Evolutionary conservation across 2,888 invertebrate genomes (phyloP).

Genomic region (Brachyopa scutellaris): DNA sequence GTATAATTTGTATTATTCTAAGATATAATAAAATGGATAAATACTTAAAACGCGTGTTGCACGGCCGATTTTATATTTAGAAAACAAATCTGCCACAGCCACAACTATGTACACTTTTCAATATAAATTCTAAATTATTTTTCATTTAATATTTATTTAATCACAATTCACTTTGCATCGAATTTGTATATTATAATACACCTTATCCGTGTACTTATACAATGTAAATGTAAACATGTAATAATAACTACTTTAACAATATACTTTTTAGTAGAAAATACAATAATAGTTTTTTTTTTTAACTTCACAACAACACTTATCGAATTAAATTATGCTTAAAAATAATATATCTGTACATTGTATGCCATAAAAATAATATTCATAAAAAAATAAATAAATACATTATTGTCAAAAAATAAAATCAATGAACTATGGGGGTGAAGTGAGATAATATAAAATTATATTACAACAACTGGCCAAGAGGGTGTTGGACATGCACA

Average conservation of each 20-base stretch:
- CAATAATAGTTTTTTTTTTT: slow-evolving; percentile 5
- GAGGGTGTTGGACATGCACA: too few relatives aligned
- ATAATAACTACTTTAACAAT: slow-evolving; percentile 43
- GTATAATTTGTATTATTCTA: slow-evolving; percentile 1
- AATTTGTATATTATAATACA: slow-evolving; percentile 73
- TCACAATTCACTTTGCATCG: slow-evolving; percentile 82
- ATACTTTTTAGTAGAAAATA: slow-evolving; percentile 25
- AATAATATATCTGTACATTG: slow-evolving; percentile 30
- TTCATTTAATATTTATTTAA: slow-evolving; percentile 74
- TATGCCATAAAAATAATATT: slow-evolving; percentile 28
- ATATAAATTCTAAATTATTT: slow-evolving; percentile 55
- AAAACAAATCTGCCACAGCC: slow-evolving; percentile 4
- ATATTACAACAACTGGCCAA: too few relatives aligned
- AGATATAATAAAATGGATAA: slow-evolving; percentile 26
- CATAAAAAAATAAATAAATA: slow-evolving; percentile 12
- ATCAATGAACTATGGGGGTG: background rate
- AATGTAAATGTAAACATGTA: slow-evolving; percentile 46
- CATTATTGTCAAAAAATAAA: slow-evolving; percentile 57
- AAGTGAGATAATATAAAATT: background rate
- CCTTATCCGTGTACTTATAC: slow-evolving; percentile 41
- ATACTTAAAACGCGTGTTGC: slow-evolving; percentile 14
- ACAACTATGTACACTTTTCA: slow-evolving; percentile 17
- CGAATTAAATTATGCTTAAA: slow-evolving; percentile 15
- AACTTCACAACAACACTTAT: slow-evolving; percentile 43
- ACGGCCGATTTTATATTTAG: slow-evolving; percentile 13